Conservation (phyloP, 2,113 vertebrate species). For the Lontra canadensis region DNA sequence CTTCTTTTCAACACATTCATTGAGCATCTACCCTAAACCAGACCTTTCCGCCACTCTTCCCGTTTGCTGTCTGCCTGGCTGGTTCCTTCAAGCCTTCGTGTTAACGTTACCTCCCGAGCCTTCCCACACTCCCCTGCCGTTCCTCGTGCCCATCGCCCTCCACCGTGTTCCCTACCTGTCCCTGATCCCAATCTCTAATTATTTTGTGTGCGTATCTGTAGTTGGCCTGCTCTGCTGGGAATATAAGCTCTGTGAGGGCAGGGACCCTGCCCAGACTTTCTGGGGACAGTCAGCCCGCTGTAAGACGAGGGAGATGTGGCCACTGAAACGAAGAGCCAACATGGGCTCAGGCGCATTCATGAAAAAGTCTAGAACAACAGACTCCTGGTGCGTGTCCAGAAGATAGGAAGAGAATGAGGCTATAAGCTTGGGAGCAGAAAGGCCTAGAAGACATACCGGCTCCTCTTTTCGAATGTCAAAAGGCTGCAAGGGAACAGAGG, state of each 20-base stretch:
- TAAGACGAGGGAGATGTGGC: not conserved
- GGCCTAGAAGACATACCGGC: not conserved
- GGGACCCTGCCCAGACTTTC: not conserved
- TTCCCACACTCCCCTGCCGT: not conserved
- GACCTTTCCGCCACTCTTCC: not conserved
- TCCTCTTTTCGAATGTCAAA: not conserved
- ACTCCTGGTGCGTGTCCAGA: not conserved
- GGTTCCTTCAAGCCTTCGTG: conserved; percentile 1
- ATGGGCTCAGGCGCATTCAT: not conserved
- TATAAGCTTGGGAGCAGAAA: not conserved
- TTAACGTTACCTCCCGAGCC: not conserved
- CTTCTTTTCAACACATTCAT: not conserved
- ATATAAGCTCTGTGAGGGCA: not conserved
- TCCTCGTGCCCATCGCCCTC: not conserved
- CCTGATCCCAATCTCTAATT: not conserved
- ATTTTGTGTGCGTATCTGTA: not conserved
- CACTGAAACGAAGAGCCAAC: not conserved
- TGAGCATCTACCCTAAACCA: not conserved
- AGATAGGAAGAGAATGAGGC: not conserved
- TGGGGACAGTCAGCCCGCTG: not conserved
- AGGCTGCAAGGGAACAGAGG: not conserved
- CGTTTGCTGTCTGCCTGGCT: not conserved
- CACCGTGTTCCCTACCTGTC: not conserved
- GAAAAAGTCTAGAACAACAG: not conserved
- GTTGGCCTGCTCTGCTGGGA: not conserved